Evolutionary conservation across 2,888 invertebrate genomes (phyloP).

Genomic region (Pseudococcus jackbeardsleyi): DNA sequence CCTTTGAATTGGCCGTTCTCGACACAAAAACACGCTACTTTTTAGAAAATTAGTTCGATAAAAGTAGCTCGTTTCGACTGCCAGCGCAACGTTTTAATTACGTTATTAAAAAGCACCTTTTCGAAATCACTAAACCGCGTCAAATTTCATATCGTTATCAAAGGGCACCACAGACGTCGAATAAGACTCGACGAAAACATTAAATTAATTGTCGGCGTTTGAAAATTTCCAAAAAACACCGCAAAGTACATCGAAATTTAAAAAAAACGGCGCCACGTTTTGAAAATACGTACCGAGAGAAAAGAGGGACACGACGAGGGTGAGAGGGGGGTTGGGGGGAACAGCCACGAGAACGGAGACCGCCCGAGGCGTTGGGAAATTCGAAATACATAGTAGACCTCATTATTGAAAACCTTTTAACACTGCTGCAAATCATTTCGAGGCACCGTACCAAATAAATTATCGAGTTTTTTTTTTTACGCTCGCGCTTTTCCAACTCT

Average conservation of each 20-base stretch:
- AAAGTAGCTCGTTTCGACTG: neutral
- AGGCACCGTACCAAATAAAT: conserved; percentile 27
- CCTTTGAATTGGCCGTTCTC: neutral
- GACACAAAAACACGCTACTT: neutral
- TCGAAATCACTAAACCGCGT: conserved; percentile 38
- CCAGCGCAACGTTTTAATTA: conserved; percentile 1
- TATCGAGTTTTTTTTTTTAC: neutral
- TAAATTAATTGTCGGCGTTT: conserved; percentile 23
- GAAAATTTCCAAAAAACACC: conserved; percentile 16
- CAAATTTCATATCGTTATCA: conserved; percentile 35
- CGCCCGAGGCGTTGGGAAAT: neutral
- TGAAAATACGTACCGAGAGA: neutral
- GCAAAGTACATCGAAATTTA: neutral
- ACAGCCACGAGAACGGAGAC: neutral
- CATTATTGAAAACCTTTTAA: conserved; percentile 39
- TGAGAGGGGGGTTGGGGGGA: neutral
- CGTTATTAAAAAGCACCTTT: conserved; percentile 31
- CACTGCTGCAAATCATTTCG: neutral
- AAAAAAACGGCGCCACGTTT: neutral
- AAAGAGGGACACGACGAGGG: neutral
- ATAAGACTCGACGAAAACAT: conserved; percentile 2
- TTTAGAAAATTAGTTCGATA: conserved; percentile 37
- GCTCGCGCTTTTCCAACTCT: neutral
- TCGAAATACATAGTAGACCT: neutral
- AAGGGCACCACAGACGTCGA: neutral